Evolutionary conservation across 2,113 vertebrate species (phyloP).

Genomic region (Emydocephalus ijimae): DNA sequence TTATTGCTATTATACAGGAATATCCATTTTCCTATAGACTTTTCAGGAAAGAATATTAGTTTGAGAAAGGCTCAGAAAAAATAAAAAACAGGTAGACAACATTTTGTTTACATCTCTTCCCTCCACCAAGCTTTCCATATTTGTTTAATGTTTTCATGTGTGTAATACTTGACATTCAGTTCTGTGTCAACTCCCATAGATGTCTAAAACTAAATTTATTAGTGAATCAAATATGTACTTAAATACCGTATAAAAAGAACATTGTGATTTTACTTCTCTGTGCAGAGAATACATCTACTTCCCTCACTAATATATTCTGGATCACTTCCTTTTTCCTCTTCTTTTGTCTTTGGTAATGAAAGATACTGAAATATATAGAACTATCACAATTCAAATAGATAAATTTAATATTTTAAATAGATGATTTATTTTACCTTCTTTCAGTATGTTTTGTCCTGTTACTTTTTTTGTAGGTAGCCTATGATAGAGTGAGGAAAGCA

Average conservation of each 20-base stretch:
- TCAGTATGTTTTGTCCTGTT: background rate
- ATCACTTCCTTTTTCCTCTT: background rate
- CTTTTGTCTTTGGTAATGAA: background rate
- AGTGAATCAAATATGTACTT: background rate
- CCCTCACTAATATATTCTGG: background rate
- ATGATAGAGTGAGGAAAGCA: slow-evolving; percentile 86
- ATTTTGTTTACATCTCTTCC: background rate
- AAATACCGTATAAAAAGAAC: background rate
- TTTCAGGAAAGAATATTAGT: background rate
- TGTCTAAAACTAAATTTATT: background rate
- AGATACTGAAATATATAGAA: slow-evolving; percentile 1
- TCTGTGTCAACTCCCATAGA: background rate
- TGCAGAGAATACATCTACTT: background rate
- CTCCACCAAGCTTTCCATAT: background rate
- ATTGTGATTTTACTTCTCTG: background rate
- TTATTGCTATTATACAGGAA: background rate
- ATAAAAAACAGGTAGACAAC: background rate
- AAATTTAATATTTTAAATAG: background rate
- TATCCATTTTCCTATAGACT: background rate
- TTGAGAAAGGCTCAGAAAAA: background rate
- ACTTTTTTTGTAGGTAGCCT: slow-evolving; percentile 79
- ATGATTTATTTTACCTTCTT: background rate
- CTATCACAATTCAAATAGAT: background rate
- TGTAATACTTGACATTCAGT: background rate
- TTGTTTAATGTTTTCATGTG: background rate